Conservation (phyloP, 2,888 invertebrate species). For the Drosophila imparisetae region DNA sequence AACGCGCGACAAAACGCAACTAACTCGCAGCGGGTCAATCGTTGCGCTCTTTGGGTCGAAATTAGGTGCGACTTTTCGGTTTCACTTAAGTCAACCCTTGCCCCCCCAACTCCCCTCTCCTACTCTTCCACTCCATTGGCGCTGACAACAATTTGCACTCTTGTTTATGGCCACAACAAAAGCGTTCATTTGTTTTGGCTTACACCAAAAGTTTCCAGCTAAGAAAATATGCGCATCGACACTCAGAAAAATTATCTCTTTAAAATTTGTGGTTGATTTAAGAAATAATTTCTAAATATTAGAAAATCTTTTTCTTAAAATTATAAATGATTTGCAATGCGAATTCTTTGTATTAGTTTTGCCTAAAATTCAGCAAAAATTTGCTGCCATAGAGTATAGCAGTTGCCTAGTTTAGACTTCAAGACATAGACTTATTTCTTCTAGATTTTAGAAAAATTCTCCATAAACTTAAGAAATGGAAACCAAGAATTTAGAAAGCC, state of each 20-base stretch:
- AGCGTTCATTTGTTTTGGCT: constrained; percentile 60
- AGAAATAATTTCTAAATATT: neutral
- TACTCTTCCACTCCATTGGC: neutral
- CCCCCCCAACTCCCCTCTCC: neutral
- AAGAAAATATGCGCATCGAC: constrained; percentile 3
- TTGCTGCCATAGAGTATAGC: too few relatives aligned
- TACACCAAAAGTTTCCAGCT: constrained; percentile 15
- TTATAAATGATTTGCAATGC: neutral
- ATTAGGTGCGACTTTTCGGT: constrained; percentile 61
- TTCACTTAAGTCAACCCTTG: constrained; percentile 41
- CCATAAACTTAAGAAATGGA: neutral
- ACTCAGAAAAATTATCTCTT: neutral
- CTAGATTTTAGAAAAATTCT: neutral
- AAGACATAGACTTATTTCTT: fast-evolving
- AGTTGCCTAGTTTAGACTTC: neutral
- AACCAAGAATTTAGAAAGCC: neutral
- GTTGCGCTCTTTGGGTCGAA: constrained; percentile 37
- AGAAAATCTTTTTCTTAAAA: neutral
- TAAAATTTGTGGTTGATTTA: neutral
- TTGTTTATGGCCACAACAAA: constrained; percentile 74
- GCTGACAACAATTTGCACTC: constrained; percentile 74
- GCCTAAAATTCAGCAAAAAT: too few relatives aligned
- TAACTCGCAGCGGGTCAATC: constrained; percentile 57
- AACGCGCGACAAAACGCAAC: constrained; percentile 67
- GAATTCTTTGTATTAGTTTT: too few relatives aligned